phyloP scores from a whole-genome alignment of 2,113 vertebrate species.

The Misgurnus mizolepis region DNA sequence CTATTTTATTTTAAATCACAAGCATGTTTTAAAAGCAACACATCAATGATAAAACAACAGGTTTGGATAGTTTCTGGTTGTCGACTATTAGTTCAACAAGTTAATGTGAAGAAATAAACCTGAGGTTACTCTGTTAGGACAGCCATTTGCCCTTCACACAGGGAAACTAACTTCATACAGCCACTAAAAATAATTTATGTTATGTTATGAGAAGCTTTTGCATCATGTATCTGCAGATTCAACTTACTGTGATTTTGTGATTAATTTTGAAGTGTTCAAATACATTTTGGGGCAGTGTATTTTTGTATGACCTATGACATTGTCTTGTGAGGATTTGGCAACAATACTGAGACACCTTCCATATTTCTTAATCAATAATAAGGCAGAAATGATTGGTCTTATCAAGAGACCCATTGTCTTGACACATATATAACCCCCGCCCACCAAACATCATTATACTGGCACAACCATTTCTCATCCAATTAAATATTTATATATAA shows the following conservation, averaged over 20 bases:
- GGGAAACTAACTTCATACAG: no score
- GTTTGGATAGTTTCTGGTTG: no score
- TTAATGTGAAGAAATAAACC: no score
- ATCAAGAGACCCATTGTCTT: slow-evolving; percentile 53
- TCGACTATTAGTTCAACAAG: no score
- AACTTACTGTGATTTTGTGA: no score
- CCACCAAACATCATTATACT: slow-evolving; percentile 23
- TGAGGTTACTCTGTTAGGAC: no score
- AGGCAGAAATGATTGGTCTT: slow-evolving; percentile 67
- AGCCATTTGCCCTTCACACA: no score
- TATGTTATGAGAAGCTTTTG: no score
- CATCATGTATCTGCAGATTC: no score
- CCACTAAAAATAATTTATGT: no score
- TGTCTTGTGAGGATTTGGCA: slow-evolving; percentile 17
- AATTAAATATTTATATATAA: slow-evolving; percentile 11
- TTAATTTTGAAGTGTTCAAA: not conserved
- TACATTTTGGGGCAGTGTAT: not conserved
- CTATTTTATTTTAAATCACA: not conserved
- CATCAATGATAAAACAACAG: no score
- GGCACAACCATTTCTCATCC: slow-evolving; percentile 22
- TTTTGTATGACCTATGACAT: not conserved
- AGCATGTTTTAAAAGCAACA: no score
- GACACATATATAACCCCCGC: slow-evolving; percentile 17
- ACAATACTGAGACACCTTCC: not conserved
- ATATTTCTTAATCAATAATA: slow-evolving; percentile 57